phyloP scores from a whole-genome alignment of 2,888 invertebrate genomes.

The Acleris holmiana region DNA sequence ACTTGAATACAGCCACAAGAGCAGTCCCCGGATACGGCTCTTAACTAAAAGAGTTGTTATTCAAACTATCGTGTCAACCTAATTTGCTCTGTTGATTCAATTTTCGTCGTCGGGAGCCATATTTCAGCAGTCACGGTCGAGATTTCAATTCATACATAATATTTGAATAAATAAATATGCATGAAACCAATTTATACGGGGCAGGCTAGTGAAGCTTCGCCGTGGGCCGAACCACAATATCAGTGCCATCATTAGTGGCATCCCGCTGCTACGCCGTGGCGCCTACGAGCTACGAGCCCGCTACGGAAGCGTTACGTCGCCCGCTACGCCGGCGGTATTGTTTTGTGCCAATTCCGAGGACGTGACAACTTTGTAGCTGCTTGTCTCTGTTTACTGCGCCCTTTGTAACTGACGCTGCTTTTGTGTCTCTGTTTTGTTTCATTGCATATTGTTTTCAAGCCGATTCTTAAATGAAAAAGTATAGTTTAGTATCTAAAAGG shows the following conservation, averaged over 20 bases:
- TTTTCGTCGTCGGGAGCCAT: slow-evolving; percentile 71
- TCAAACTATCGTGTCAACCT: slow-evolving; percentile 58
- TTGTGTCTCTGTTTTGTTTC: slow-evolving; percentile 18
- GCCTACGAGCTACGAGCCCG: slow-evolving; percentile 56
- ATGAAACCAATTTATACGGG: slow-evolving; percentile 84
- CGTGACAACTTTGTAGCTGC: slow-evolving; percentile 39
- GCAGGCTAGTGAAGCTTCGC: slow-evolving; percentile 52
- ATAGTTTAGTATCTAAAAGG: neutral
- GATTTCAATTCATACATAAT: slow-evolving; percentile 82
- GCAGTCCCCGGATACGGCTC: slow-evolving; percentile 48
- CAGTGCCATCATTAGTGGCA: slow-evolving; percentile 76
- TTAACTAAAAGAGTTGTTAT: slow-evolving; percentile 49
- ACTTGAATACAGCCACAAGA: slow-evolving; percentile 55
- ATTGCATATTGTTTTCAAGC: slow-evolving; percentile 1
- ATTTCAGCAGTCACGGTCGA: slow-evolving; percentile 77
- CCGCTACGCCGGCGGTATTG: slow-evolving; percentile 51
- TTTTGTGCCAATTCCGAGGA: slow-evolving; percentile 41
- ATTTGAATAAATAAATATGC: slow-evolving; percentile 85
- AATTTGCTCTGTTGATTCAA: slow-evolving; percentile 77
- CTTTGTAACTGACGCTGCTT: slow-evolving; percentile 33
- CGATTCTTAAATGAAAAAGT: neutral
- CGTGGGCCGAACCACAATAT: slow-evolving; percentile 68
- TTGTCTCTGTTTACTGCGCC: slow-evolving; percentile 24
- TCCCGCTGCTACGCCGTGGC: slow-evolving; percentile 58
- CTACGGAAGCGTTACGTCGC: slow-evolving; percentile 61